Evolutionary conservation across 2,113 vertebrate genomes (phyloP), one percentile per base, ranked within the genome.

Genomic region (Syngnathus scovelli): DNA sequence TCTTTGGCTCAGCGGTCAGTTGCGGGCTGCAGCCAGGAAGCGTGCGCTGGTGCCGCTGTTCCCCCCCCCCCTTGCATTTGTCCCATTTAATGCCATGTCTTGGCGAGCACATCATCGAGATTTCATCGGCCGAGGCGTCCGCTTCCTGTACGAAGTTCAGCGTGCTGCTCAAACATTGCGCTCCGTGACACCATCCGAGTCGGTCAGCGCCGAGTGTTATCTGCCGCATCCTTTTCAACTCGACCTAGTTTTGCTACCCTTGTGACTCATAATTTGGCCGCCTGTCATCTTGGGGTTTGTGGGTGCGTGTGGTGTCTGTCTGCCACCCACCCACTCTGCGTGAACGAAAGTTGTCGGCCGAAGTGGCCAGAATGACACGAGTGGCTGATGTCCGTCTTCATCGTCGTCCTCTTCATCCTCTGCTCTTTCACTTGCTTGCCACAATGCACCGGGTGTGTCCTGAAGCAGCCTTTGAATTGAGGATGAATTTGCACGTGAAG

Each of bases 221-320:
- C 44, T 15, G 44, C 2, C 64, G 41, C 5, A 36, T 64, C 59
- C 61, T 33, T 33, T 33, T 33, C 27, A 33, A 33, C 27, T 9
- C 9, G 71, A 54, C 41, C 64, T 64, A 70, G 54, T 72, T 74
- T 70, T 46, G 66, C 66, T 64, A 61, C 55, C 67, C 66, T 75
- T 66, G 70, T 71, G 78, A 86, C 81, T 83, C 76, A 69, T 76
- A 56, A 68, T 43, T 76, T 62, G 67, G 74, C 38, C 72, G 76
- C 59, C 67, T 80, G 63, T 79, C 75, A 27, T 27, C 27, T 27
- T 27, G 27, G 27, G 27, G 70, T 61, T 3, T 71, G 74, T 72
- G 76, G 83, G 78, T 72, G 75, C 56, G 55, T 76, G 59, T 71
- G 55, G 69, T 67, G 56, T 49, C 67, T 77, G 66, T 71, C 41